phyloP scores from a whole-genome alignment of 2,888 invertebrate species.

The Crossocerus cetratus region DNA sequence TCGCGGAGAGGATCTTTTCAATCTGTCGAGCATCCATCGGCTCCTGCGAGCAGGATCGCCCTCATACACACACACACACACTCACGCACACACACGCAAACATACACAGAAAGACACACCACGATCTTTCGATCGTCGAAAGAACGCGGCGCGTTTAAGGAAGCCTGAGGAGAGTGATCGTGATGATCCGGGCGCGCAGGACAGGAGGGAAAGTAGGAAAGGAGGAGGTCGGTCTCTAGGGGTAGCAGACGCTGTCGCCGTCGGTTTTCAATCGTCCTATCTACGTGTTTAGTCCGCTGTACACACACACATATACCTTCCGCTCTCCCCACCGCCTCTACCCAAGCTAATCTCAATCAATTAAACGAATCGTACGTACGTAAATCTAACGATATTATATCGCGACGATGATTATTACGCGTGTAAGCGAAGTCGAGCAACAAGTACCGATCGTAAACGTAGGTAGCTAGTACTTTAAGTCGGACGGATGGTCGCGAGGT shows the following conservation, averaged over 20 bases:
- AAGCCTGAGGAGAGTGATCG: background rate
- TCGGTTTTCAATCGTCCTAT: constrained; percentile 61
- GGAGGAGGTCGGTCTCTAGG: too few relatives aligned
- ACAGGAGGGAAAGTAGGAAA: too few relatives aligned
- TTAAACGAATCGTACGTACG: constrained; percentile 45
- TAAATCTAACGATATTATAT: constrained; percentile 51
- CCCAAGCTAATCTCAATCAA: constrained; percentile 54
- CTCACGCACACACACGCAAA: constrained; percentile 8
- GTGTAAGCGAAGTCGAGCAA: constrained; percentile 59
- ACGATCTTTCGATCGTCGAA: constrained; percentile 11
- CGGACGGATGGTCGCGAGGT: constrained; percentile 72
- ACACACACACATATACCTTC: constrained; percentile 56
- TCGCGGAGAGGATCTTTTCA: constrained; percentile 53
- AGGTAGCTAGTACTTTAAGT: constrained; percentile 63
- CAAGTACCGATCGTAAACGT: constrained; percentile 57
- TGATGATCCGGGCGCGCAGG: constrained; percentile 21
- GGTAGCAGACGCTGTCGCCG: constrained; percentile 49
- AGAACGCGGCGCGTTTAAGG: background rate
- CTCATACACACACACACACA: constrained; percentile 3
- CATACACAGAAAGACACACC: constrained; percentile 25
- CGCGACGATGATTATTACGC: constrained; percentile 58
- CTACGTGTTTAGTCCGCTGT: constrained; percentile 60
- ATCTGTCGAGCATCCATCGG: too few relatives aligned
- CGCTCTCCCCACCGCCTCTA: constrained; percentile 4
- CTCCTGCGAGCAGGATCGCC: background rate